Evolutionary conservation across 2,797 vertebrate genomes (phyloP), one percentile per base, ranked within the genome.

Genomic region (Masticophis lateralis): DNA sequence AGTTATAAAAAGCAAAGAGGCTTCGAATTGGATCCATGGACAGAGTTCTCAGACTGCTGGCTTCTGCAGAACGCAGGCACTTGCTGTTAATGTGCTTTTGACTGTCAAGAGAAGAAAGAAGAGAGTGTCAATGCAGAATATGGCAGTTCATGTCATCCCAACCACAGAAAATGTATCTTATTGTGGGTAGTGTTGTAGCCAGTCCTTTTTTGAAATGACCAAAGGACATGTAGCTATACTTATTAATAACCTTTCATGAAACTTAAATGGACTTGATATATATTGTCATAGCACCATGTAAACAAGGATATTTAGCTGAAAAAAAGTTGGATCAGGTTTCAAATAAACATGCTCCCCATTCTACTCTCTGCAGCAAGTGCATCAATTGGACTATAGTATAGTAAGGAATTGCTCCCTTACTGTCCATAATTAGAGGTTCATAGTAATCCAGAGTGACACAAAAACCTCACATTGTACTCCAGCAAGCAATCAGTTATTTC

Each of bases 81-180:
- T 98, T 97, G 96, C 61, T 98, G 98, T 98, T 99, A 99, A 98
- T 99, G 99, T 97, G 99, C 98, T 98, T 99, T 99, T 98, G 99
- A 98, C 99, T 99, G 98, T 91, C 91, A 96, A 97, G 95, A 97
- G 94, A 98, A 94, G 96, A 97, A 95, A 96, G 94, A 94, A 92
- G 16, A 90, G 18, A 22, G 63, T 4, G 90, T 95, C 87, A 95
- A 5, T 86, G 86, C 25, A n/a, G 28, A 90, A 53, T 95, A 95
- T 96, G 93, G 94, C 56, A 95, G 57, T 37, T 91, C 28, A 61
- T 13, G 53, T 32, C 86, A 9, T 61, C 60, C 66, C 60, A 61
- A n/a, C 57, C 66, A 74, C 69, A 89, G 16, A 88, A 90, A 89
- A 69, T 28, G 61, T 22, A 86, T 4, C 55, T 74, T 74, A 53